These are phyloP conservation scores for Sprattus sprattus DNA, from an alignment of 2,113 vertebrate genomes.

Conservation along the genomic window DNA sequence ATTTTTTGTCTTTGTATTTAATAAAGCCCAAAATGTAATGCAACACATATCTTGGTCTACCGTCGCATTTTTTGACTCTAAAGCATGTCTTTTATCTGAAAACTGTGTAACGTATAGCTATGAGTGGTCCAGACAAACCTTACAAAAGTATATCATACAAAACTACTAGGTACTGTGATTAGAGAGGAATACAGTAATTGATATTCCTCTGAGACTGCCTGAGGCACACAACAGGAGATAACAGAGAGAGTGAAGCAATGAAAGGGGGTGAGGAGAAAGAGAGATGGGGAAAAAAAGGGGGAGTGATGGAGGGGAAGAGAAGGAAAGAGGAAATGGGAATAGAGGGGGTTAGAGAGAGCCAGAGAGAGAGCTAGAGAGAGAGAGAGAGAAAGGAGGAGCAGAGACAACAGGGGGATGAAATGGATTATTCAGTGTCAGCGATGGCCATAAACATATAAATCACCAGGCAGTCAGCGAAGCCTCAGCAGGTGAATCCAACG, in stretches of 20 bases:
- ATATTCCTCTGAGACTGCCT: conserved; percentile 66
- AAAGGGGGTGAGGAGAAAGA: neutral
- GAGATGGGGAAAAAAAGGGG: neutral
- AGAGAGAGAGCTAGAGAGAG: neutral
- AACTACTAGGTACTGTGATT: conserved; percentile 65
- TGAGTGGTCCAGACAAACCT: no score
- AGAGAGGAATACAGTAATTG: conserved; percentile 68
- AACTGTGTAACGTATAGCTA: no score
- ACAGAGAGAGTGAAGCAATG: neutral
- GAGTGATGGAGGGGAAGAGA: neutral
- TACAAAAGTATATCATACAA: no score
- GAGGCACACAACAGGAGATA: conserved; percentile 60
- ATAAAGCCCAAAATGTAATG: no score
- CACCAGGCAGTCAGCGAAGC: conserved; percentile 57
- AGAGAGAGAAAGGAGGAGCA: conserved; percentile 41
- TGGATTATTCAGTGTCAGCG: conserved; percentile 75
- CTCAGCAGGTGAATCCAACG: neutral
- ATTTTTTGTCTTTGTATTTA: no score
- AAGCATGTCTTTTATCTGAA: no score
- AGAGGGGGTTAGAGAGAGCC: neutral
- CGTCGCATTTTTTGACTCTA: no score
- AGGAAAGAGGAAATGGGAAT: neutral
- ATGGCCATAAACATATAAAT: conserved; percentile 80
- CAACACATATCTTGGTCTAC: no score
- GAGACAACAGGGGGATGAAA: conserved; percentile 49